Conservation (phyloP, 2,888 invertebrate genomes). For the Scrobipalpa atriplicella region DNA sequence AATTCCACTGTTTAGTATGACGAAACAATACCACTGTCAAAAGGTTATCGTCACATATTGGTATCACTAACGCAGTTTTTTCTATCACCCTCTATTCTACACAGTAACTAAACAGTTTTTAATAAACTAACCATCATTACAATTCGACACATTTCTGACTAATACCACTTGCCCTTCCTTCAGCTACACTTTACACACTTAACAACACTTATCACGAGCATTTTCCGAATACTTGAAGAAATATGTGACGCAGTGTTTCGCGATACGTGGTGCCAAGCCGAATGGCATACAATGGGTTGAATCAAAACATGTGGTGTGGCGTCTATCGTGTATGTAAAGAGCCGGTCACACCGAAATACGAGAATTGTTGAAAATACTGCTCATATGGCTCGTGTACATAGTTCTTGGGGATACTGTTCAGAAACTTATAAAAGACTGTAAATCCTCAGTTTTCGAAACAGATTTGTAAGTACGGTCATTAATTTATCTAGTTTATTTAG, state of each 20-base stretch:
- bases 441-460: too few relatives aligned
- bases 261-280: background rate
- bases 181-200: background rate
- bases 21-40: constrained; percentile 5
- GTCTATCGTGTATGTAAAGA: constrained; percentile 14
- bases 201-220: background rate
- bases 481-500: too few relatives aligned
- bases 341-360: constrained; percentile 9
- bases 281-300: constrained; percentile 22
- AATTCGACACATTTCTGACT: background rate
- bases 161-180: background rate
- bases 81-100: background rate
- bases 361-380: background rate
- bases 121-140: background rate
- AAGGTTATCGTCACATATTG: constrained; percentile 12
- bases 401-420: background rate
- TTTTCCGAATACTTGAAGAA: background rate
- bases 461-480: too few relatives aligned
- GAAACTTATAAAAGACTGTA: too few relatives aligned
- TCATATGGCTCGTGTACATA: background rate
- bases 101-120: background rate
- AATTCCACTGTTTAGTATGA: background rate
- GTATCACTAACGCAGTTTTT: background rate
- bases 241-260: constrained; percentile 1
- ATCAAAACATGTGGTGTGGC: constrained; percentile 21